Conservation (phyloP, 2,888 invertebrate species). For the Zaprionus bogoriensis region DNA sequence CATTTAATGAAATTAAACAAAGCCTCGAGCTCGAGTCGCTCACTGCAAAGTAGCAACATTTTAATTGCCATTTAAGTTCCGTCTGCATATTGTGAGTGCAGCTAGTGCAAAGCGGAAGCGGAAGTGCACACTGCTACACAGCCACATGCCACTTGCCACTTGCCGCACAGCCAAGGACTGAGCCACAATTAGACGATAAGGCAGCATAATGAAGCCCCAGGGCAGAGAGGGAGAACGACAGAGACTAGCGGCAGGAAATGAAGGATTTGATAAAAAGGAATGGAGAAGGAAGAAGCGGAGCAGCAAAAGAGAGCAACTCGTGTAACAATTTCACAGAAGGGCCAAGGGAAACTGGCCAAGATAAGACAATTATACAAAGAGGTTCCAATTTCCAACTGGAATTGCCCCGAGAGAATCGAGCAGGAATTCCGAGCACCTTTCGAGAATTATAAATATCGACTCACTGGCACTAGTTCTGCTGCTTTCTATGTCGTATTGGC, state of each 20-base stretch:
- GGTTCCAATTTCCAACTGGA: neutral
- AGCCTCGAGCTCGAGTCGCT: neutral
- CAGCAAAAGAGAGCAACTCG: neutral
- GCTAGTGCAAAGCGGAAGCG: constrained; percentile 58
- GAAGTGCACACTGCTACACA: constrained; percentile 46
- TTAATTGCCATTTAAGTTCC: constrained; percentile 51
- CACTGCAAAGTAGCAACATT: constrained; percentile 19
- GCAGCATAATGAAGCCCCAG: constrained; percentile 56
- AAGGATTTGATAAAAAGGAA: constrained; percentile 34
- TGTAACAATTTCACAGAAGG: constrained; percentile 1
- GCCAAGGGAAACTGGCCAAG: neutral
- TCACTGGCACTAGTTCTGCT: too few species aligned
- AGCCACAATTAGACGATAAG: constrained; percentile 64
- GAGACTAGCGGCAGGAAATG: constrained; percentile 44
- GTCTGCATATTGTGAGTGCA: constrained; percentile 34
- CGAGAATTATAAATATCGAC: neutral
- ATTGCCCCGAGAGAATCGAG: neutral
- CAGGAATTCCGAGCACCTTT: too few species aligned
- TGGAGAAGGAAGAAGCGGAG: neutral
- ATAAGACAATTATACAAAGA: neutral
- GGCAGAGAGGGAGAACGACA: neutral
- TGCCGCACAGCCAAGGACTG: neutral
- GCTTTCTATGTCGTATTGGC: too few species aligned
- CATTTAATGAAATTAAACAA: constrained; percentile 34
- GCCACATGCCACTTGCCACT: constrained; percentile 34